These are phyloP conservation scores for Germaria angustata DNA, from an alignment of 2,888 invertebrate species.

Conservation along the genomic window DNA sequence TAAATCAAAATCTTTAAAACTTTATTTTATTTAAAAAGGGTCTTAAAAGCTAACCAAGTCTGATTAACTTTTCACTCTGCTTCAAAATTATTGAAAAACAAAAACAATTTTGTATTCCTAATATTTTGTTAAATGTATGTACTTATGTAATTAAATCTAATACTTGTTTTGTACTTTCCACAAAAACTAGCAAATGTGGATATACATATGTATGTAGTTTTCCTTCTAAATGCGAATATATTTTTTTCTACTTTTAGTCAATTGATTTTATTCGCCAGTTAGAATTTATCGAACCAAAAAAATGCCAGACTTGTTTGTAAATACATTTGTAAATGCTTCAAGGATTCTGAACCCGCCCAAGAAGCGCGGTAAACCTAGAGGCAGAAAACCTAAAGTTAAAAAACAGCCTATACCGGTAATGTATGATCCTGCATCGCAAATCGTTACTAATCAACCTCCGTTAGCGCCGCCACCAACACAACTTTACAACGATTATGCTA, in stretches of 20 bases:
- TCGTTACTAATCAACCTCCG: conserved; percentile 29
- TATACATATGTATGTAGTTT: not conserved
- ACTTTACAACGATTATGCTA: conserved; percentile 66
- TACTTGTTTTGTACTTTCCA: too few relatives aligned
- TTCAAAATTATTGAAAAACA: too few relatives aligned
- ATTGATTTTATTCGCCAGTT: conserved; percentile 37
- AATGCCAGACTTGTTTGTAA: conserved; percentile 66
- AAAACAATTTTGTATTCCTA: too few relatives aligned
- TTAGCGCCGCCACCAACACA: conserved; percentile 40
- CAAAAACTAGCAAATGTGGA: not conserved
- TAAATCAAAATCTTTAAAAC: not conserved
- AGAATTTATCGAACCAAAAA: conserved; percentile 41
- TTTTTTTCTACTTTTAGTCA: conserved; percentile 51
- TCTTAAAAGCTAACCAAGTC: not conserved
- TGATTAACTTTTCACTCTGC: not conserved
- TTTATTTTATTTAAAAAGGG: not conserved
- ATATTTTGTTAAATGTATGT: too few relatives aligned
- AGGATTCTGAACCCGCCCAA: conserved; percentile 63
- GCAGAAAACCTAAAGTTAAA: conserved; percentile 63
- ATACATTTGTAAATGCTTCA: conserved; percentile 64
- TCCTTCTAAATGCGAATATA: not conserved
- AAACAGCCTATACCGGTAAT: conserved; percentile 48
- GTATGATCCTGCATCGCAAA: conserved; percentile 53
- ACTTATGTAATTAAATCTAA: too few relatives aligned
- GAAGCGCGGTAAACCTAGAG: conserved; percentile 64